phyloP scores from a whole-genome alignment of 2,113 vertebrate species.

The Varanus salvator region DNA sequence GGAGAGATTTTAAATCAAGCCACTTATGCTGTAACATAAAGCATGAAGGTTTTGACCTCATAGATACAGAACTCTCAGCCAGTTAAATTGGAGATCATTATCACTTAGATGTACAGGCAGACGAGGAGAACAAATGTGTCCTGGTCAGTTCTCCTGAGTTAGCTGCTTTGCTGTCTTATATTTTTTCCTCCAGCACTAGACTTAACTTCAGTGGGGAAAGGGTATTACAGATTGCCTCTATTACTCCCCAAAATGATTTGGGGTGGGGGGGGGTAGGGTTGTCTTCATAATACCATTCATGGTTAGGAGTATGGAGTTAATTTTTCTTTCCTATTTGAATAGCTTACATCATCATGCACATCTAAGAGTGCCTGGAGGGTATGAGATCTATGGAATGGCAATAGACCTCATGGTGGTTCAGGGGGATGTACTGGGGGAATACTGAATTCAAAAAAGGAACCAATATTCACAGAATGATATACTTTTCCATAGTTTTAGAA shows the following conservation, averaged over 20 bases:
- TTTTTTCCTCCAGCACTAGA: slow-evolving; percentile 47
- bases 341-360: neutral
- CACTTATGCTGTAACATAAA: slow-evolving; percentile 47
- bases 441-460: neutral
- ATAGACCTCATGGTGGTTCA: slow-evolving; percentile 12
- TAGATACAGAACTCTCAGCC: slow-evolving; percentile 11
- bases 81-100: slow-evolving; percentile 46
- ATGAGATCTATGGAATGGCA: neutral
- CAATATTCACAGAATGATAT: neutral
- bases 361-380: neutral
- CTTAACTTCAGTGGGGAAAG: slow-evolving; percentile 24
- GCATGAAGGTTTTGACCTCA: slow-evolving; percentile 36
- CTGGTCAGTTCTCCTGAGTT: slow-evolving; percentile 47
- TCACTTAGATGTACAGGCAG: slow-evolving; percentile 29
- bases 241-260: neutral
- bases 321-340: slow-evolving; percentile 24
- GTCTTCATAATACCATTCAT: neutral
- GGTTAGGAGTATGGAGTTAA: slow-evolving; percentile 8
- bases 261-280: too few relatives aligned
- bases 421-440: slow-evolving; percentile 8
- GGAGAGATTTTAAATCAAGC: slow-evolving; percentile 55
- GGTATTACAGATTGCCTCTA: slow-evolving; percentile 37
- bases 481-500: slow-evolving; percentile 4
- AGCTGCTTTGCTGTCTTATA: slow-evolving; percentile 21
- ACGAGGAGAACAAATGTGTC: slow-evolving; percentile 12